Evolutionary conservation across 2,888 invertebrate species (phyloP), one percentile per base, ranked within the genome.

Genomic region (Neoascia interrupta): DNA sequence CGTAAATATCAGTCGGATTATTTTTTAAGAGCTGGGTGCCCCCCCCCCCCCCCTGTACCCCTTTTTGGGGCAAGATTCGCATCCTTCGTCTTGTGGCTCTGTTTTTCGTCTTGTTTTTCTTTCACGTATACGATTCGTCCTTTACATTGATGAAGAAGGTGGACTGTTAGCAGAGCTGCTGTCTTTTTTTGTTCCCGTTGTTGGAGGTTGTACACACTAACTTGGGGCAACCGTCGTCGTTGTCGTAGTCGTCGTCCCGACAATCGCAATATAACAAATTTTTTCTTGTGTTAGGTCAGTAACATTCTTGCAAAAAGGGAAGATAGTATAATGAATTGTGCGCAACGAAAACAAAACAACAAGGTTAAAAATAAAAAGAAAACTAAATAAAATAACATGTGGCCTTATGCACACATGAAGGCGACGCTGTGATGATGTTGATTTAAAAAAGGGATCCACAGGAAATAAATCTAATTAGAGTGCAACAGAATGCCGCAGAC

Each of bases 1-100:
- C 66, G 72, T 76, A 79, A 72, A 79, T 72, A 79, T 79, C 76
- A 79, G 76, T 60, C 54, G 72, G 72, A 79, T 72, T 79, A 75
- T 75, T 75, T 75, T 75, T 75, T 64, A 54, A 79, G 43, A 58
- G 53, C 53, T 60, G 72, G 41, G 54, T 26, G 31, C 8, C 31
- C 3, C 31, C 26, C 26, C 8, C 4, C 26, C 26, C 5, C 26
- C 31, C 31, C 3, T n/a, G 8, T 6, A 39, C 64, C 39, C 63
- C 43, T 39, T 28, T 72, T 39, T 26, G 34, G 39, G 56, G 51
- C 39, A 16, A 58, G 43, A 36, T 58, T 66, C 72, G 63, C 53
- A 64, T 66, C 54, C 72, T 72, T 72, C 66, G 31, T 49, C 47
- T 56, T 45, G 11, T 51, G 26, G 26, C 41, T 28, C 43, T 51